A percentile compares a stretch with the other conserved stretches of the same genome.
Evolutionary conservation across 2,797 vertebrate genomes (phyloP).

Genomic region (Vireo griseus): DNA sequence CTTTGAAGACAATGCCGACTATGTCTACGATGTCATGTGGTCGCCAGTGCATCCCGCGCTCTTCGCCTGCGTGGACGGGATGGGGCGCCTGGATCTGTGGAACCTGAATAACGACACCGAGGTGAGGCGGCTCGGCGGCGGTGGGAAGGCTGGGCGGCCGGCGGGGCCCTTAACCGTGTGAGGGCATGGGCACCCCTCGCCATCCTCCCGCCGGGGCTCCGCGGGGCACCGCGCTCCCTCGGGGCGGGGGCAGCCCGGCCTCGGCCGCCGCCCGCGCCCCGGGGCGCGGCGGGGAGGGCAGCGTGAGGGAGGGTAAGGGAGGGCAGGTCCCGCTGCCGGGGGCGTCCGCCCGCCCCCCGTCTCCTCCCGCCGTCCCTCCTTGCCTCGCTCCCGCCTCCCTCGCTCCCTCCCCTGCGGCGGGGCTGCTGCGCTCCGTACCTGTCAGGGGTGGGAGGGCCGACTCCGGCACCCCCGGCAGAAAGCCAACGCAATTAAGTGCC

Average conservation of each 20-base stretch:
- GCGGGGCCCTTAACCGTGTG: background rate
- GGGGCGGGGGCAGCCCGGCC: background rate
- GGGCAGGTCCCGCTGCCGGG: background rate
- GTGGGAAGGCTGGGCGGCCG: background rate
- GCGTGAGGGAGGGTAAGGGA: background rate
- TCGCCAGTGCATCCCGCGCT: conserved; percentile 92
- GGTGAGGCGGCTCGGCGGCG: conserved; percentile 73
- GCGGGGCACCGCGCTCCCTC: background rate
- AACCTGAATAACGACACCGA: conserved; percentile 97
- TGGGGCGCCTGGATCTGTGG: conserved; percentile 96
- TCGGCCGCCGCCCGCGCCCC: background rate
- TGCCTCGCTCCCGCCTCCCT: background rate
- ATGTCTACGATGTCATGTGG: conserved; percentile 97
- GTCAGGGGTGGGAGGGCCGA: background rate
- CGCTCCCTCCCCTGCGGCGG: background rate
- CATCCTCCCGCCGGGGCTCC: background rate
- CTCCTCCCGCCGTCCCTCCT: background rate
- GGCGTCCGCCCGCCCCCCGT: background rate
- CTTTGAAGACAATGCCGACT: conserved; percentile 98
- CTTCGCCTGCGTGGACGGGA: conserved; percentile 94
- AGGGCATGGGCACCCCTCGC: background rate
- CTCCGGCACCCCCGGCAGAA: background rate
- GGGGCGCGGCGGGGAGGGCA: background rate
- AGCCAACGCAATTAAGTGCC: background rate
- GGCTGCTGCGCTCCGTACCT: background rate